Base-by-base conservation (phyloP, 2,888 invertebrate genomes). In the Pseudococcus jackbeardsleyi region DNA sequence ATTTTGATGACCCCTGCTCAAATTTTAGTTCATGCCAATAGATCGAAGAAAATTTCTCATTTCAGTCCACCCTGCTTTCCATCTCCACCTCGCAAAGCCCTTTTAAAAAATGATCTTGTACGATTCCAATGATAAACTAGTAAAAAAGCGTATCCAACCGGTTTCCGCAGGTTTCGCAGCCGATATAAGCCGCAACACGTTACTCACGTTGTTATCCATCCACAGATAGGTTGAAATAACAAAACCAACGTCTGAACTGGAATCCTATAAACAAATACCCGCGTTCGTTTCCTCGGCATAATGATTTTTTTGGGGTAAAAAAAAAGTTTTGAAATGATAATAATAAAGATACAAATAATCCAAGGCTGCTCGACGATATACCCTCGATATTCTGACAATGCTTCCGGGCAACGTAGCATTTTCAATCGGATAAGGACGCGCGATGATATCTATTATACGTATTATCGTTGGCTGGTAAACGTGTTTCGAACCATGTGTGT, bases 361-460 rank as follows among this genome's bases (percentile, higher is more conserved):
- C 64, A 64, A 64, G 64, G 64, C 12, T 22, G 19, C 12, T 64
- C 22, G 59, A 59, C 59, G n/a, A 59, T 64, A 33, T 72, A 72
- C 72, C 72, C 72, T 72, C 72, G 72, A 72, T 72, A 5, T 1
- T 33, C 26, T 33, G 5, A 72, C 72, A 72, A 72, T 33, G 72
- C 72, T 72, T 72, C 72, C 72, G 72, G 64, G 72, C 72, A 72
- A 22, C 68, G 68, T 72, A 64, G 64, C 64, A 72, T 72, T 72
- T 72, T 72, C 72, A 72, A 72, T 72, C 72, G 72, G 72, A 72
- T 72, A 72, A 72, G 33, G 72, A 72, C 72, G 72, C 33, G 64
- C 22, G 64, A 72, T 72, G 72, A 72, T 72, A 72, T 72, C 72
- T 72, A 72, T 72, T 72, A 72, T 68, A 42, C 42, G 68, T 26